Percentiles rank a stretch among this genome's conserved stretches.
Conservation (phyloP, 1,140 invertebrate species). For the Meloidogyne floridensis region DNA sequence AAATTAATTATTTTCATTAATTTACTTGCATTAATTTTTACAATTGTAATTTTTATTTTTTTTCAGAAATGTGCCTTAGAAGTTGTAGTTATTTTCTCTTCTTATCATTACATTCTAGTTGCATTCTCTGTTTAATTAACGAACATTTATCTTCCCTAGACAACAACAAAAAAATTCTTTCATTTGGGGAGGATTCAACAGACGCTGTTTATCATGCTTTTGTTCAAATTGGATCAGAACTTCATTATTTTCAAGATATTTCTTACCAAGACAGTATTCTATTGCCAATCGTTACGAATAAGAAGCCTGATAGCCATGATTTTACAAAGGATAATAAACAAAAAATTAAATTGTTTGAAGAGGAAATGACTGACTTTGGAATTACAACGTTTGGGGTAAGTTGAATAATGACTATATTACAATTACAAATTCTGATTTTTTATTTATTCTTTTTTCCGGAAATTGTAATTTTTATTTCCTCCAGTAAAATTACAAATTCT, state of each 20-base stretch:
- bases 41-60: background rate
- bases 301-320: background rate
- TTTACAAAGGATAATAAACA: background rate
- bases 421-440: no score
- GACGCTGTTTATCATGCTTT: slow-evolving; percentile 68
- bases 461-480: no score
- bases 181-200: background rate
- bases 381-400: slow-evolving; percentile 27
- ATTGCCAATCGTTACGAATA: slow-evolving; percentile 49
- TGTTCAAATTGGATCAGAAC: slow-evolving; percentile 75
- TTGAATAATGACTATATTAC: no score
- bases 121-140: slow-evolving; percentile 7
- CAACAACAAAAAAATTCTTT: background rate
- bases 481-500: no score
- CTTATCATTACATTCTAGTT: background rate
- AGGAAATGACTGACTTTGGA: slow-evolving; percentile 36
- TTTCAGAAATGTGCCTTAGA: background rate
- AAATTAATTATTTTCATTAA: no score
- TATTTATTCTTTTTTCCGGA: no score
- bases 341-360: slow-evolving; percentile 27
- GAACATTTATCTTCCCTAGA: background rate
- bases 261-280: slow-evolving; percentile 44
- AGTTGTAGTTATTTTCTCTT: background rate
- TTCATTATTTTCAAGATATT: slow-evolving; percentile 73
- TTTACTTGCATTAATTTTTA: no score